phyloP scores from a whole-genome alignment of 2,888 invertebrate genomes.

The Papilio gigon region DNA sequence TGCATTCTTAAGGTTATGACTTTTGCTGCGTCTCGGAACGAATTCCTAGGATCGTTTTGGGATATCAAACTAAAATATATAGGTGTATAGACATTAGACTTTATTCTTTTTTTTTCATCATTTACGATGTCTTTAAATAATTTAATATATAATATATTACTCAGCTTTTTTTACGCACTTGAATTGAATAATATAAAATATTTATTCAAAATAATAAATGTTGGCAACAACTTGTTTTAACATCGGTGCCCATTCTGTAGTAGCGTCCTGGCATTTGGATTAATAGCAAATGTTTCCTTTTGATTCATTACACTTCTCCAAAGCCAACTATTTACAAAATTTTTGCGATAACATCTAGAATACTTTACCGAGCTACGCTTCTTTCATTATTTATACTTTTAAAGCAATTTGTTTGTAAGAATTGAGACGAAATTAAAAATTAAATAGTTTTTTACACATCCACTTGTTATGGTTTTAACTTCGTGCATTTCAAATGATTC shows the following conservation, averaged over 20 bases:
- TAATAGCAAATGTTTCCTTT: slow-evolving; percentile 38
- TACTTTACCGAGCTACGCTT: slow-evolving; percentile 20
- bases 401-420: slow-evolving; percentile 16
- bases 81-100: not conserved
- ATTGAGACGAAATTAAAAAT: slow-evolving; percentile 1
- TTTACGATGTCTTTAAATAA: not conserved
- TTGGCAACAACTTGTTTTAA: slow-evolving; percentile 34
- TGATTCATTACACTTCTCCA: slow-evolving; percentile 39
- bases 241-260: slow-evolving; percentile 7
- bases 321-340: slow-evolving; percentile 38
- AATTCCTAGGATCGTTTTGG: slow-evolving; percentile 44
- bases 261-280: slow-evolving; percentile 30
- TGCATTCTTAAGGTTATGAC: slow-evolving; percentile 78
- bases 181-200: too few relatives aligned
- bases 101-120: not conserved
- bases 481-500: slow-evolving; percentile 1
- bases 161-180: too few relatives aligned
- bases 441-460: slow-evolving; percentile 5
- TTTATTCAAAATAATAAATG: slow-evolving; percentile 38
- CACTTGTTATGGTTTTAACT: not conserved
- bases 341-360: slow-evolving; percentile 36
- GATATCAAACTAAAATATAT: slow-evolving; percentile 30
- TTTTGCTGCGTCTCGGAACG: slow-evolving; percentile 57
- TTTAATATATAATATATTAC: too few relatives aligned
- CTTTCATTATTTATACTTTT: slow-evolving; percentile 1